Base-by-base conservation (phyloP, 1,140 invertebrate genomes). In the Maconellicoccus hirsutus region DNA sequence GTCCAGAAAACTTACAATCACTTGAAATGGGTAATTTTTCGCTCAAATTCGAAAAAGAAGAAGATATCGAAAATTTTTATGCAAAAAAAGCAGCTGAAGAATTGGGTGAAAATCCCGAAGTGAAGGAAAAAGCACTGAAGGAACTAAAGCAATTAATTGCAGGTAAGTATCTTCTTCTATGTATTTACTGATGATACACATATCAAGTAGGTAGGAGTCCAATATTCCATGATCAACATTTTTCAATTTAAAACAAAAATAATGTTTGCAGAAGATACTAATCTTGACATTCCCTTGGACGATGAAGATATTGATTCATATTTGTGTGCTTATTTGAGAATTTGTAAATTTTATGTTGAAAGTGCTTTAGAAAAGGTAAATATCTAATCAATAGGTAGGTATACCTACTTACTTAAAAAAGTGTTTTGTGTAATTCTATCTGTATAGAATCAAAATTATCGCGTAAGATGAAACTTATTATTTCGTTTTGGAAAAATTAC, bases 1-100 rank as follows among this genome's bases (percentile, higher is more conserved):
- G 33, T 14, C 14, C 33, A 38, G 14, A 7, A 38, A n/a, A n/a
- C n/a, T 14, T 14, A 38, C 6, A 38, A 7, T 4, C 42, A 8
- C 2, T 52, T 19, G n/a, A 52, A 66, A 66, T 66, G 61, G 61
- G 61, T 8, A 22, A 66, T 26, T 25, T 6, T 22, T 25, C 1
- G 22, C 25, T 66, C 1, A 66, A 66, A 66, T 66, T 66, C 25
- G 61, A 66, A 66, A 66, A 66, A 25, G 61, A 66, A 23, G 61
- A 66, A 23, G 25, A 66, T 16, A 1, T 66, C 2, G 61, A 66
- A 66, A 26, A 23, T 25, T 66, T 66, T 66, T 66, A 25, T 23
- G 8, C 3, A 4, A 3, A 91, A 77, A 83, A 90, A 19, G 81
- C 82, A 0, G 74, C 61, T 16, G 75, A 75, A 0, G 80, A 83